Conservation (phyloP, 1,140 invertebrate species). For the Drosophila navojoa region DNA sequence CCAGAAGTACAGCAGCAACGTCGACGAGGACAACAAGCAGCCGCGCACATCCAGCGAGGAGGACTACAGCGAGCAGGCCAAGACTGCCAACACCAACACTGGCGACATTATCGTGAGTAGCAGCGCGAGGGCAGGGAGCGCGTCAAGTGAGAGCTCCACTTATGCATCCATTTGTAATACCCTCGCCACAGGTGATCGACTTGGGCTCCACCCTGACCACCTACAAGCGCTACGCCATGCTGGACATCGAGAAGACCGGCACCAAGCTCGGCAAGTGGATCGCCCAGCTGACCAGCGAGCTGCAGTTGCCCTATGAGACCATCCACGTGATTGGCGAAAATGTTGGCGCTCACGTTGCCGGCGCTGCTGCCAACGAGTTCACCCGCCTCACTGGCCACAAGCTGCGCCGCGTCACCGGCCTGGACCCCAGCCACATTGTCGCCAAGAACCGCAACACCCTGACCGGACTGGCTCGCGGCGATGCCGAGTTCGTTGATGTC, state of each 20-base stretch:
- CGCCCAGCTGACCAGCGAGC: conserved; percentile 62
- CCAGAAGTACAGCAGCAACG: conserved; percentile 31
- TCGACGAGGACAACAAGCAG: conserved; percentile 39
- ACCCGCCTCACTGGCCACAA: conserved; percentile 85
- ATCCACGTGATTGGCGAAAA: conserved; percentile 78
- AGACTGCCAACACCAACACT: conserved; percentile 54
- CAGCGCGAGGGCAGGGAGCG: too few relatives aligned
- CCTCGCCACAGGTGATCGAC: conserved; percentile 51
- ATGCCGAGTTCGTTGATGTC: conserved; percentile 88
- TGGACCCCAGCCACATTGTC: conserved; percentile 89
- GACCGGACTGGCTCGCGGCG: conserved; percentile 85
- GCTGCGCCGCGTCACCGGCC: conserved; percentile 86
- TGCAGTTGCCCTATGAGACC: conserved; percentile 68
- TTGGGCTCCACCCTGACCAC: conserved; percentile 62
- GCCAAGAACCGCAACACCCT: conserved; percentile 85
- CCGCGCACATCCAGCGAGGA: conserved; percentile 71
- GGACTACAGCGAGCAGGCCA: conserved; percentile 54
- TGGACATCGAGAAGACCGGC: conserved; percentile 65
- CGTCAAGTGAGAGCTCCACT: too few relatives aligned
- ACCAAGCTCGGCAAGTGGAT: conserved; percentile 58
- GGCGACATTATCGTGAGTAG: conserved; percentile 61
- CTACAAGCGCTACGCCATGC: conserved; percentile 67
- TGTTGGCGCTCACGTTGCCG: conserved; percentile 84
- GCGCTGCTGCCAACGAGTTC: conserved; percentile 86
- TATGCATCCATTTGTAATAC: too few relatives aligned